phyloP scores from a whole-genome alignment of 2,888 invertebrate species.

The Julus scandinavius region DNA sequence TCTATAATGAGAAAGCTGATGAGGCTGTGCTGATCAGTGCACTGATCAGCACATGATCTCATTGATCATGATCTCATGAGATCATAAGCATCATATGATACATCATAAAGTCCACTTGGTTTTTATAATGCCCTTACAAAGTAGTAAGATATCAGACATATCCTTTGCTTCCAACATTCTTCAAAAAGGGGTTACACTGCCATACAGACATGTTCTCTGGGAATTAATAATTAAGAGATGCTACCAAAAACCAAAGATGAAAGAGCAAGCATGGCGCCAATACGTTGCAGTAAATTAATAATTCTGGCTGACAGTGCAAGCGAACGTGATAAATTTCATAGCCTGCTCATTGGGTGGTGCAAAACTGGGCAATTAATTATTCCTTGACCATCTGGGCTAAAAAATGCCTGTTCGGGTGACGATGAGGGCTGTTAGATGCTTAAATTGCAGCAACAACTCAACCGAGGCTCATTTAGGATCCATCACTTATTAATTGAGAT shows the following conservation, averaged over 20 bases:
- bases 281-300: not conserved
- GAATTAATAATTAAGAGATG: not conserved
- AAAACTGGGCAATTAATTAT: slow-evolving; percentile 35
- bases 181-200: not conserved
- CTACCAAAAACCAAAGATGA: slow-evolving; percentile 16
- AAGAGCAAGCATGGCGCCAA: not conserved
- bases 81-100: not conserved
- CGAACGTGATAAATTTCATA: slow-evolving; percentile 13
- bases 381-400: slow-evolving; percentile 29
- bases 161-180: not conserved
- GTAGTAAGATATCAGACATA: not conserved
- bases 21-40: not conserved
- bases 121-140: not conserved
- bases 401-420: slow-evolving; percentile 9
- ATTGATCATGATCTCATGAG: no score
- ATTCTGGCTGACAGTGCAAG: slow-evolving; percentile 16
- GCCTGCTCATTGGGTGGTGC: not conserved
- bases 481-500: slow-evolving; percentile 32
- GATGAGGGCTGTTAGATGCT: slow-evolving; percentile 42
- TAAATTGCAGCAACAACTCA: slow-evolving; percentile 31
- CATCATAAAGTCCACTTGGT: not conserved
- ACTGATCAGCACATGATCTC: no score
- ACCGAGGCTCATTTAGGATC: slow-evolving; percentile 3
- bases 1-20: not conserved
- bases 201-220: not conserved